Conservation (phyloP, 1,140 invertebrate species). For the Dryas iulia region DNA sequence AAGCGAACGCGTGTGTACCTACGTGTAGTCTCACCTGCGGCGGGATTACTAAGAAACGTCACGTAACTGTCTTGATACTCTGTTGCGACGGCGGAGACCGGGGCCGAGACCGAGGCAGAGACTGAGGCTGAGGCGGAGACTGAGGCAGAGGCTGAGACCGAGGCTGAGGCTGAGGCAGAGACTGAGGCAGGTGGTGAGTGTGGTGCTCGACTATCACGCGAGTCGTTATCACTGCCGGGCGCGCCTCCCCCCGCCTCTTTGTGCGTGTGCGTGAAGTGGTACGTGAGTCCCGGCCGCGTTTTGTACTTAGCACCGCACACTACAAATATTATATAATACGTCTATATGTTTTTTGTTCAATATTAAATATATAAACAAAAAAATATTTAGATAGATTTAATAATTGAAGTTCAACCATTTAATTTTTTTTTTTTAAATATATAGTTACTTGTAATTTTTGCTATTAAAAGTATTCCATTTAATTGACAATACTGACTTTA, state of each 20-base stretch:
- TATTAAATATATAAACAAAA: too few species aligned
- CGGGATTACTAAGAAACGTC: slow-evolving; percentile 84
- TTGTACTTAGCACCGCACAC: slow-evolving; percentile 98
- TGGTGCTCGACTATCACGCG: slow-evolving; percentile 56
- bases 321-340: slow-evolving; percentile 53
- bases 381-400: too few species aligned
- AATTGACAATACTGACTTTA: too few species aligned
- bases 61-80: slow-evolving; percentile 86
- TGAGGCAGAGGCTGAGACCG: neutral
- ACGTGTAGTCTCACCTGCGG: slow-evolving; percentile 52
- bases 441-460: too few species aligned
- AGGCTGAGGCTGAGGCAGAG: slow-evolving; percentile 26
- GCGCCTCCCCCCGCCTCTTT: slow-evolving; percentile 82
- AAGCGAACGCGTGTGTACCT: slow-evolving; percentile 1
- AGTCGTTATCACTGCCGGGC: slow-evolving; percentile 62
- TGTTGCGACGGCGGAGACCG: slow-evolving; percentile 70
- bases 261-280: slow-evolving; percentile 98
- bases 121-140: slow-evolving; percentile 60
- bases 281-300: slow-evolving; percentile 96
- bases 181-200: slow-evolving; percentile 43
- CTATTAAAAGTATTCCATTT: too few species aligned
- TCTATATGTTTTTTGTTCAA: neutral
- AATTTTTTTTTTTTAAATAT: too few species aligned
- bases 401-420: too few species aligned
- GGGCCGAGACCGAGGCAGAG: slow-evolving; percentile 32